A percentile compares a stretch with the other conserved stretches of the same genome.
phyloP scores from a whole-genome alignment of 2,113 vertebrate species.

The Turnix velox region DNA sequence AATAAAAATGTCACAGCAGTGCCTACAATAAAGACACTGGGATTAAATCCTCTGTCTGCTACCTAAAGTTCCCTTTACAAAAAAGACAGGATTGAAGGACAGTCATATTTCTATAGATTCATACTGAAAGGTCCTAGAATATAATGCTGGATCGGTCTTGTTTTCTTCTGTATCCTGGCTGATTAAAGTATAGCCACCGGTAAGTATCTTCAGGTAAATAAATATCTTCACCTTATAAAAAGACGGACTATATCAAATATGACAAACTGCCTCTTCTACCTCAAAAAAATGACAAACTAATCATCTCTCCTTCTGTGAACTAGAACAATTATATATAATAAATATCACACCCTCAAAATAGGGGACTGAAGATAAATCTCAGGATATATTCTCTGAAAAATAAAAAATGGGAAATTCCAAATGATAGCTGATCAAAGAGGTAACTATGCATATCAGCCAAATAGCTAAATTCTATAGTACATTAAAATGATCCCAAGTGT shows the following conservation, averaged over 20 bases:
- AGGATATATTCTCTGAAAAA: background rate
- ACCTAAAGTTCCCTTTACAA: rapidly evolving
- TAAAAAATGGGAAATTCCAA: background rate
- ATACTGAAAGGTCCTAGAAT: background rate
- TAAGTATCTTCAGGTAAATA: background rate
- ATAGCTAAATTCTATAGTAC: slow-evolving; percentile 1
- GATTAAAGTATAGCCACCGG: background rate
- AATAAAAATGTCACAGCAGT: rapidly evolving
- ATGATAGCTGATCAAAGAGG: slow-evolving; percentile 25
- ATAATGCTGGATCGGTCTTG: background rate
- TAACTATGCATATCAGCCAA: background rate
- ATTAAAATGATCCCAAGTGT: slow-evolving; percentile 36
- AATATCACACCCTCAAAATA: background rate
- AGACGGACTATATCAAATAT: background rate
- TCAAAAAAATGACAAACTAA: background rate
- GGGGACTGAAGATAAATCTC: background rate
- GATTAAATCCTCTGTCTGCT: background rate
- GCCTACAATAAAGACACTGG: background rate
- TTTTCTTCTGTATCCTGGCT: background rate
- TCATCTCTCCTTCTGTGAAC: background rate
- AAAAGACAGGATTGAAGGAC: background rate
- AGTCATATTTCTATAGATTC: background rate
- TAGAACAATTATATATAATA: background rate
- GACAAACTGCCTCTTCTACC: background rate
- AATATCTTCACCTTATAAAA: background rate